Conservation (phyloP, 2,113 vertebrate genomes). For the Ceuthmochares aereus region DNA sequence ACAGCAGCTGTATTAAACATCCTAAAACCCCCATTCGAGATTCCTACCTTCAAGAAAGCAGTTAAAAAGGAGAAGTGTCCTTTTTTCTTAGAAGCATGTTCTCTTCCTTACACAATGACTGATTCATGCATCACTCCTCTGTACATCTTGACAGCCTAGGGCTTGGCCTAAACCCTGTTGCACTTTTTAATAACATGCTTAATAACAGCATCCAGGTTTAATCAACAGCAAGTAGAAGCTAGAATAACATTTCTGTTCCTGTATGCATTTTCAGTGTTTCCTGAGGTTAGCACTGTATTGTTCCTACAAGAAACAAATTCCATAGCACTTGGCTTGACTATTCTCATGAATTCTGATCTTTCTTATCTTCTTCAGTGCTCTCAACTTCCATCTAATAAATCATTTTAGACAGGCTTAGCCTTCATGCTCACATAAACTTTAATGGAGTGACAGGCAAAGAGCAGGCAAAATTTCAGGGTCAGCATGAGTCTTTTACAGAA, state of each 20-base stretch:
- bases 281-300: not conserved
- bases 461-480: slow-evolving; percentile 26
- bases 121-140: not conserved
- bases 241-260: not conserved
- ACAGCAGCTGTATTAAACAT: not conserved
- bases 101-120: not conserved
- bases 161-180: not conserved
- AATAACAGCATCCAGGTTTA: not conserved
- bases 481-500: not conserved
- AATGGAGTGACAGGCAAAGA: not conserved
- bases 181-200: not conserved
- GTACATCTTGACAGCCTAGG: not conserved
- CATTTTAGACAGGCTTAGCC: slow-evolving; percentile 22
- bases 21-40: not conserved
- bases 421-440: slow-evolving; percentile 33
- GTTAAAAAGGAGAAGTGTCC: not conserved
- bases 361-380: not conserved
- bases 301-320: not conserved
- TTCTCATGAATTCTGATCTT: slow-evolving; percentile 16
- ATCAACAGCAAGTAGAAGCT: not conserved
- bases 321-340: not conserved
- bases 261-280: not conserved
- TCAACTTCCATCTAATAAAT: slow-evolving; percentile 13
- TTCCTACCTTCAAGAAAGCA: not conserved
- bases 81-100: not conserved